Percentiles rank a stretch among this genome's conserved stretches.
phyloP scores from a whole-genome alignment of 2,113 vertebrate genomes.

The Anolis carolinensis region DNA sequence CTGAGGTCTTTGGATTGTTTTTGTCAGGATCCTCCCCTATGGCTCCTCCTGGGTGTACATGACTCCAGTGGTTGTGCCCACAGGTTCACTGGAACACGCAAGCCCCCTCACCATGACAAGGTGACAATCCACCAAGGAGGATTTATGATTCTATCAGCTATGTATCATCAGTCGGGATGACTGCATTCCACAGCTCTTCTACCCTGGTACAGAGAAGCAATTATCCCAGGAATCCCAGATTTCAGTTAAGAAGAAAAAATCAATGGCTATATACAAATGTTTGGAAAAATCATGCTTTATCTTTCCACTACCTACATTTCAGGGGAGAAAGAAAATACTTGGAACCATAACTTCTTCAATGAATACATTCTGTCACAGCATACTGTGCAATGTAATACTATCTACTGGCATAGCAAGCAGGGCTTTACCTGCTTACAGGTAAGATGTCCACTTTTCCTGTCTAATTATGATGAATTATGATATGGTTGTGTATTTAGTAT shows the following conservation, averaged over 20 bases:
- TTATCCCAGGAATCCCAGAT: neutral
- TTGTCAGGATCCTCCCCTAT: too few relatives aligned
- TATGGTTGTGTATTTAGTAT: conserved; percentile 31
- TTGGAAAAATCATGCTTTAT: neutral
- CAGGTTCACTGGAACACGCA: too few relatives aligned
- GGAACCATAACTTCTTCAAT: neutral
- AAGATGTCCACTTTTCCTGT: neutral
- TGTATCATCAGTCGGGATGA: neutral
- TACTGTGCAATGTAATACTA: neutral
- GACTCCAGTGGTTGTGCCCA: too few relatives aligned
- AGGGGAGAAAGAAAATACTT: too few relatives aligned
- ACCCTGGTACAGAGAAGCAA: neutral
- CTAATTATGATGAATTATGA: neutral
- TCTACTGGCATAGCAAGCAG: neutral
- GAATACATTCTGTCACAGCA: neutral
- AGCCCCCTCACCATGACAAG: too few relatives aligned
- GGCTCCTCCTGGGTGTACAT: too few relatives aligned
- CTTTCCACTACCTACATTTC: neutral
- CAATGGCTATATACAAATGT: neutral
- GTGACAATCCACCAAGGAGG: too few relatives aligned
- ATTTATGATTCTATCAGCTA: neutral
- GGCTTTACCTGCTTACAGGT: neutral
- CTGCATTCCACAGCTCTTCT: neutral
- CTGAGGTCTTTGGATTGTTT: too few relatives aligned
- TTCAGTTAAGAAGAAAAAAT: neutral